Evolutionary conservation across 2,888 invertebrate species (phyloP), one percentile per base, ranked within the genome.

Genomic region (Pammene aurita): DNA sequence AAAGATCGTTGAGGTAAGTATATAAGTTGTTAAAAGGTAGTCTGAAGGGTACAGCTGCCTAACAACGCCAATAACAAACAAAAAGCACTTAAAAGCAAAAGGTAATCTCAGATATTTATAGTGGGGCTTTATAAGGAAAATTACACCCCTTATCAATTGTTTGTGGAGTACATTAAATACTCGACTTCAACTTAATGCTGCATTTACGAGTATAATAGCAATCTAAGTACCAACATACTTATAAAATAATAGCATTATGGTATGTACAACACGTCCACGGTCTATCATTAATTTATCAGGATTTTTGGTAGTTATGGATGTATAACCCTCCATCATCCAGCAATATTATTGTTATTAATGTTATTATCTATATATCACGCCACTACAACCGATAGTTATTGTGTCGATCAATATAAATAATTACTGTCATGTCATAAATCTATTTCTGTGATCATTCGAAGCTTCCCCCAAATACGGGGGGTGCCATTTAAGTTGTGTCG

Each of bases 101-200:
- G 26, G 55, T 35, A 55, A 55, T 55, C 56, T 16, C 16, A 18
- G 16, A 41, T 41, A 57, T 42, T 26, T 26, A 26, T 26, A 26
- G 26, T 42, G 41, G n/a, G 16, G 13, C 2, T 41, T 41, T 41
- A 57, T 57, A 57, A 7, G 0, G 13, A 16, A 16, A 57, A 14
- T 11, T 42, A 14, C 9, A 35, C 13, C n/a, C 9, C 55, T 56
- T 41, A 57, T 57, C 18, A 16, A 18, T 61, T 38, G 1, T 50
- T 38, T 11, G 46, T 60, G 5, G 35, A 60, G 38, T 50, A 13
- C 48, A 16, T 61, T 61, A n/a, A n/a, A n/a, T n/a, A 61, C 61
- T 18, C 13, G 14, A 16, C 13, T 54, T 54, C n/a, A n/a, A 34
- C 34, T n/a, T 34, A 34, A 34, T 54, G n/a, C 34, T 54, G 54